A percentile compares a stretch with the other conserved stretches of the same genome.
Conservation (phyloP, 2,888 invertebrate genomes). For the Megaustenia siamemsis region DNA sequence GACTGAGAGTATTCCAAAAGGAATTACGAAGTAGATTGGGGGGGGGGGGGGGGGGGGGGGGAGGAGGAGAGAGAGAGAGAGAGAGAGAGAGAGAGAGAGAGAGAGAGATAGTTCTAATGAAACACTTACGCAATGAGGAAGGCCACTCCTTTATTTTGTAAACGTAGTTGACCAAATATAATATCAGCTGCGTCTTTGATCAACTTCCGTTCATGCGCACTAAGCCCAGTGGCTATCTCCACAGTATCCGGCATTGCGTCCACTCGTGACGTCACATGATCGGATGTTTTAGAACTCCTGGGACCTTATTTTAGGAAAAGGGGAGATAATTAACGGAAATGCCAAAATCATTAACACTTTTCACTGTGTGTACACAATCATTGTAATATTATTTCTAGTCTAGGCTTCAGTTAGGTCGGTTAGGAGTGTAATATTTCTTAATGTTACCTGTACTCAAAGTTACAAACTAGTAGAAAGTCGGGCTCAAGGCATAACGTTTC, state of each 20-base stretch:
- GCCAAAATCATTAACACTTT: too few relatives aligned
- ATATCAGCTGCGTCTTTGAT: conserved; percentile 32
- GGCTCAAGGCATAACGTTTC: too few relatives aligned
- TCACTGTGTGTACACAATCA: too few relatives aligned
- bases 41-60: too few relatives aligned
- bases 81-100: not conserved
- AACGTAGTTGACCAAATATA: conserved; percentile 23
- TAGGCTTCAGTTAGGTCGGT: too few relatives aligned
- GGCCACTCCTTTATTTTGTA: conserved; percentile 32
- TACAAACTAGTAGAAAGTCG: too few relatives aligned
- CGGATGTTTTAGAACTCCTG: not conserved
- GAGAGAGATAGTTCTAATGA: not conserved
- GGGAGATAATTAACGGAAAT: not conserved
- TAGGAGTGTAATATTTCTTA: too few relatives aligned
- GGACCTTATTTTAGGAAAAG: not conserved
- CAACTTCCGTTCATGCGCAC: conserved; percentile 30
- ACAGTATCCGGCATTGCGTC: conserved; percentile 13
- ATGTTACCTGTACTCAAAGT: too few relatives aligned
- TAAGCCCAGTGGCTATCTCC: conserved; percentile 14
- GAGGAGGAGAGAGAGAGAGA: not conserved
- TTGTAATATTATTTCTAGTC: too few relatives aligned
- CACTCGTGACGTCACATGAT: not conserved
- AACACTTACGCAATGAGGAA: conserved; percentile 40
- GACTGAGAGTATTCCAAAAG: too few relatives aligned
- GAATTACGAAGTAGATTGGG: too few relatives aligned